Evolutionary conservation across 2,888 invertebrate genomes (phyloP), one percentile per base, ranked within the genome.

Genomic region (Tachina lurida): DNA sequence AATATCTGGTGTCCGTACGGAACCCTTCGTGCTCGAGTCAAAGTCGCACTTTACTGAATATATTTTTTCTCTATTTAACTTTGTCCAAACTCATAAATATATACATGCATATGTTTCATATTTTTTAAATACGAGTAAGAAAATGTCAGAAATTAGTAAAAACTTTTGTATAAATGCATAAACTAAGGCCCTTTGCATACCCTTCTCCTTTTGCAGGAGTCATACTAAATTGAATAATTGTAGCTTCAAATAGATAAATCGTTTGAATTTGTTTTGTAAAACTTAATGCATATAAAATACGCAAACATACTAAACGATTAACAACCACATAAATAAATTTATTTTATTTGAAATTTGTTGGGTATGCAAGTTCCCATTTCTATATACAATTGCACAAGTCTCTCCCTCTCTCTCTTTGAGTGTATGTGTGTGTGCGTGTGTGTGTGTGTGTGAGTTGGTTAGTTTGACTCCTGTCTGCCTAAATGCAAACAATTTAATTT

Each of bases 281-380:
- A 60, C 15, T 62, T 70, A 22, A 43, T 60, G 19, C 19, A 73
- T 17, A 31, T 81, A 15, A 58, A 67, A 65, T 62, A 62, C 49
- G 70, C 62, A 75, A 63, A 52, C 41, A 68, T 56, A 70, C 54
- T 84, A 74, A 68, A 68, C 76, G 58, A 77, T 81, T 80, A 58
- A 77, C 60, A 54, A 54, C 62, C 70, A 49, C 74, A 79, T 75
- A 81, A 75, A 86, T 77, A 87, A 71, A 83, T 83, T 77, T 77
- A 77, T 77, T 77, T 77, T 13, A 52, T 83, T 77, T 60, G 49
- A 83, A 71, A 45, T 65, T 58, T 81, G 62, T 75, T 81, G 45
- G 68, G 60, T 68, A 62, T 68, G 54, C 62, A 75, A 62, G 62
- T 62, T 70, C 12, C 19, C n/a, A 54, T 15, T 67, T 75, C 52